These are phyloP conservation scores for Papio anubis DNA, from an alignment of 2,113 vertebrate species.

Conservation along the genomic window DNA sequence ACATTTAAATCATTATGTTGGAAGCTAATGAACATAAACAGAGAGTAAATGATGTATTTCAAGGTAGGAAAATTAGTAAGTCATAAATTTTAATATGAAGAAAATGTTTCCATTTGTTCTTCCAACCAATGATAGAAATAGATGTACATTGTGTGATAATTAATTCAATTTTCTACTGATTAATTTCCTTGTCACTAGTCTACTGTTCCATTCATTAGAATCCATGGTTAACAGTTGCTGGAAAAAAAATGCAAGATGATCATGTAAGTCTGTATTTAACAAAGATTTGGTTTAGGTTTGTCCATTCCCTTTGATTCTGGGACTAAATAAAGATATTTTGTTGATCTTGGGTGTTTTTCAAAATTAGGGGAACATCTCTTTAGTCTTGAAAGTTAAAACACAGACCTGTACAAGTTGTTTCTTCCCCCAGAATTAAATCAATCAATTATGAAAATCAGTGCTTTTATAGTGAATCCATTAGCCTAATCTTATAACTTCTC, in stretches of 20 bases:
- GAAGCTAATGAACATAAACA: constrained; percentile 26
- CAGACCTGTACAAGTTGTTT: background rate
- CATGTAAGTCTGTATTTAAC: background rate
- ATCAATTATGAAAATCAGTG: background rate
- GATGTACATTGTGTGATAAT: constrained; percentile 25
- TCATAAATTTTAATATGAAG: constrained; percentile 43
- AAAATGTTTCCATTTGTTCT: constrained; percentile 51
- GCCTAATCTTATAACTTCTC: background rate
- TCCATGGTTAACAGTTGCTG: background rate
- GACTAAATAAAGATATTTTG: background rate
- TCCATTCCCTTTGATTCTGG: background rate
- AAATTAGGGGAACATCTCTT: background rate
- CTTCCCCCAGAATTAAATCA: background rate
- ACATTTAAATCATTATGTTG: background rate
- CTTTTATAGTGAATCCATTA: background rate
- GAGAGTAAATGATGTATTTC: constrained; percentile 37
- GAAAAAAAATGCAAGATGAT: constrained; percentile 48
- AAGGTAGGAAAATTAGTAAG: constrained; percentile 8
- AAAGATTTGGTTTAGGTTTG: background rate
- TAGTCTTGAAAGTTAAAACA: background rate
- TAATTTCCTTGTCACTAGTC: constrained; percentile 11
- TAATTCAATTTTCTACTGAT: constrained; percentile 53
- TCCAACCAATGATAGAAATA: constrained; percentile 1
- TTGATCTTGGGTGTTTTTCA: background rate
- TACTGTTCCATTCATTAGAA: constrained; percentile 32